Evolutionary conservation across 2,888 invertebrate species (phyloP).

Genomic region (Epinotia nisella): DNA sequence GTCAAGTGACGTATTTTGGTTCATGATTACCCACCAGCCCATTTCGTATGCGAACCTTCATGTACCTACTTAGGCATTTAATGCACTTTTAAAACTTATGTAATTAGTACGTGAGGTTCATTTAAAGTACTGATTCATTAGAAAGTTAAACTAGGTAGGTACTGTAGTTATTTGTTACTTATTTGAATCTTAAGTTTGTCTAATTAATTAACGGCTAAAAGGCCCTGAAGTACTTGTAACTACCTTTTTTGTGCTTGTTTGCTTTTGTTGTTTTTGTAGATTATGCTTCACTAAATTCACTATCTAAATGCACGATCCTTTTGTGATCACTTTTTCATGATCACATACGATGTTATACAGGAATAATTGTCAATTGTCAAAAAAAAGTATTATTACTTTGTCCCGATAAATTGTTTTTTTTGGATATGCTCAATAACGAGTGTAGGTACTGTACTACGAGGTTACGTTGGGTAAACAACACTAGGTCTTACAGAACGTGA

Average conservation of each 20-base stretch:
- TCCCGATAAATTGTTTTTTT: too few relatives aligned
- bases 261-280: not conserved
- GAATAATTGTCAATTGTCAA: not conserved
- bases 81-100: conserved; percentile 40
- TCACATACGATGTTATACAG: conserved; percentile 49
- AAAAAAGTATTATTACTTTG: too few relatives aligned
- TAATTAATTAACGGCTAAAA: conserved; percentile 18
- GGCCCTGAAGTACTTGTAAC: conserved; percentile 12
- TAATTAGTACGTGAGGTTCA: conserved; percentile 40
- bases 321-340: not conserved
- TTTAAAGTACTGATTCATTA: conserved; percentile 41
- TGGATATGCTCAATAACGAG: too few relatives aligned
- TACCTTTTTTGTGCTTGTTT: not conserved
- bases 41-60: conserved; percentile 37
- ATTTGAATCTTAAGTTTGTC: conserved; percentile 37
- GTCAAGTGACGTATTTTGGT: conserved; percentile 37
- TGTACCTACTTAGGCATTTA: conserved; percentile 29
- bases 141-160: conserved; percentile 32
- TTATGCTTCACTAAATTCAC: not conserved
- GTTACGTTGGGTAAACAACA: conserved; percentile 10
- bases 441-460: not conserved
- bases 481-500: conserved; percentile 24
- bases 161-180: conserved; percentile 29
- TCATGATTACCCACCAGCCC: conserved; percentile 28
- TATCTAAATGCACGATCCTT: conserved; percentile 8